Base-by-base conservation (phyloP, 2,888 invertebrate genomes). In the Dynastes maya region DNA sequence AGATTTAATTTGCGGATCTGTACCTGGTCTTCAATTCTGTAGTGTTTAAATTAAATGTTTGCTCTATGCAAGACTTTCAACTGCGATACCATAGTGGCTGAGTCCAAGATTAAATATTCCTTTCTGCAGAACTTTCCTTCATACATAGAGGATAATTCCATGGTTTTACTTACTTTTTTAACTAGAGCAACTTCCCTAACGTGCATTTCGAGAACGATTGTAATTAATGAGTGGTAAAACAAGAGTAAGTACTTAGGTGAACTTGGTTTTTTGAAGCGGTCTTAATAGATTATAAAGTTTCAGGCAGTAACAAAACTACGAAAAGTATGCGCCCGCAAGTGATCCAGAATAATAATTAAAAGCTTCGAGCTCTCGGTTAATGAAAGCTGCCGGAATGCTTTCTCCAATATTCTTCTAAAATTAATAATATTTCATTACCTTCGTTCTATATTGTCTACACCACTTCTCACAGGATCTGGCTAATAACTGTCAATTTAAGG, bases 351-450 rank as follows among this genome's bases (percentile, higher is more conserved):
- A 64, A n/a, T 63, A 51, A 76, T 64, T 64, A 63, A 63, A 76
- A 63, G 45, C 64, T 76, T 32, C 27, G 27, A 40, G 32, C 16
- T 74, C 37, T 22, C n/a, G 27, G 64, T 37, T 49, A 76, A 76
- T 76, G 37, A 64, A 76, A 76, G 64, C 49, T 22, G 64, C 27
- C 51, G 16, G 63, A 49, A 63, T 64, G 27, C 61, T 40, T 76
- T 64, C 76, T 45, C 51, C 64, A 65, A 76, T 76, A 76, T 49
- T 64, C 76, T 64, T 45, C 64, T 64, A 64, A 76, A 76, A 64
- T 64, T 76, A 76, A 76, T 76, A 76, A 76, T 64, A 76, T 76
- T 76, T 76, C 64, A 76, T 76, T 76, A 64, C 63, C 40, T 64
- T 61, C 61, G 61, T 16, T 55, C 13, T 49, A 64, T 51, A 64